Conservation (phyloP, 1,140 invertebrate species). For the Cydia pomonella region DNA sequence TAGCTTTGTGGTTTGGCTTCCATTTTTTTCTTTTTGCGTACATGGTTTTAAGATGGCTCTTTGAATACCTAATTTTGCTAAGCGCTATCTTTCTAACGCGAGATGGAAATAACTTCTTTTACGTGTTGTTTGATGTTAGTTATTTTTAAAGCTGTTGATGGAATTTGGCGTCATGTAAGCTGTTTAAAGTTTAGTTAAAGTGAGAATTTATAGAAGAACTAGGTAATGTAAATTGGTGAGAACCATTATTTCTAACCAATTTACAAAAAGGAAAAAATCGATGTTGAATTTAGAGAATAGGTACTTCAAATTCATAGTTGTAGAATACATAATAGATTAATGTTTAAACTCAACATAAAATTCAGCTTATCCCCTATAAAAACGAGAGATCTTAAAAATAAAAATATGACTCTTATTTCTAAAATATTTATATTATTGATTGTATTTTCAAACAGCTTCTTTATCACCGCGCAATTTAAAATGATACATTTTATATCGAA, state of each 20-base stretch:
- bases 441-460: too few relatives aligned
- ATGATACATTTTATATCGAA: too few relatives aligned
- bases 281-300: neutral
- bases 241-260: too few relatives aligned
- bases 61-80: slow-evolving; percentile 16
- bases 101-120: neutral
- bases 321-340: too few relatives aligned
- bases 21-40: slow-evolving; percentile 19
- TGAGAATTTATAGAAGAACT: too few relatives aligned
- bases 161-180: neutral
- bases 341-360: too few relatives aligned
- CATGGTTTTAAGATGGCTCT: slow-evolving; percentile 12
- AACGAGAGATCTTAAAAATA: too few relatives aligned
- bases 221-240: neutral
- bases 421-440: too few relatives aligned
- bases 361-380: too few relatives aligned
- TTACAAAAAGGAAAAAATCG: too few relatives aligned
- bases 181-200: neutral
- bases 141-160: neutral
- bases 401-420: too few relatives aligned
- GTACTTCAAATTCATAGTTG: neutral
- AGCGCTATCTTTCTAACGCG: slow-evolving; percentile 16
- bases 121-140: neutral
- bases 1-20: slow-evolving; percentile 20
- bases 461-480: too few relatives aligned